Base-by-base conservation (phyloP, 2,888 invertebrate species). In the Hirtodrosophila cameraria region DNA sequence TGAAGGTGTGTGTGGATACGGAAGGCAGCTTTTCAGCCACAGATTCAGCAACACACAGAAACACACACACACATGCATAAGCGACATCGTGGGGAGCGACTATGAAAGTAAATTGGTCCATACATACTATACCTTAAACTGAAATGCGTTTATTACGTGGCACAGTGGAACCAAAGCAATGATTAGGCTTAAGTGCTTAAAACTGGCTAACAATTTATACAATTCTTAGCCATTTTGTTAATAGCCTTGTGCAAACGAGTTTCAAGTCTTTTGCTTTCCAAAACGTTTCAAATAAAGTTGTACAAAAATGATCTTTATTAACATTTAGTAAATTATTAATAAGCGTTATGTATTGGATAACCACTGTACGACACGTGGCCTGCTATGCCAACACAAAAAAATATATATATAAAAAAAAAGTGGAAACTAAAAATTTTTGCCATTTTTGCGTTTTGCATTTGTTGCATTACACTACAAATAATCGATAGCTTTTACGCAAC, bases 401-500 rank as follows among this genome's bases (percentile, higher is more conserved):
- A 31, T 12, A 46, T 43, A 66, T 53, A 33, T 2, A 23, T 8
- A 20, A 20, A 16, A 9, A 45, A 18, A n/a, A 25, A 49, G 20
- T 20, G 43, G 69, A 36, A 68, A 74, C 54, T 74, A 42, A 45
- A 42, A 38, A 60, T 60, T 69, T 46, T 58, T 67, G 38, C 41
- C 53, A n/a, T n/a, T n/a, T n/a, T n/a, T n/a, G 58, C 48, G 57
- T 65, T 69, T 68, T 60, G 63, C 72, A 75, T 78, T 85, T 70
- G 58, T 61, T 78, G 86, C 79, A 76, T 74, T 81, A 28, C 46
- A 60, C 69, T 63, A 62, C 71, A 82, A 83, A 79, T 86, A 80
- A 80, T 80, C 79, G 76, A 80, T 80, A 76, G 64, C 81, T 83
- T 86, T 83, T 68, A 72, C 77, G 80, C 73, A 72, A 60, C 49